Evolutionary conservation across 2,113 vertebrate genomes (phyloP).

Genomic region (Thamnophis sirtalis): DNA sequence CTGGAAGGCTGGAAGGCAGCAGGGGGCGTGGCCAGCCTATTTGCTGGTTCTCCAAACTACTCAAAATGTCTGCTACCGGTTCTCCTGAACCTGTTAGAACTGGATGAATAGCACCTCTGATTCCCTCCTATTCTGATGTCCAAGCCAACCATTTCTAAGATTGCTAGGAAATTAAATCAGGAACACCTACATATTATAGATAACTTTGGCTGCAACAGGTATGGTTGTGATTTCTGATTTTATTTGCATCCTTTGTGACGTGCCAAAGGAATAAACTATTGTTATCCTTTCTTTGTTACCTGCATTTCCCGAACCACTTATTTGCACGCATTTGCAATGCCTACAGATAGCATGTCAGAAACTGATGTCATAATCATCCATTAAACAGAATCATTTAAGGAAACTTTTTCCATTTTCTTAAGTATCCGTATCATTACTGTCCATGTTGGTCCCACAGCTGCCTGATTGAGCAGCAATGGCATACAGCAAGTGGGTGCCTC

Average conservation of each 20-base stretch:
- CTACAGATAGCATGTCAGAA: background rate
- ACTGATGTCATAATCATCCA: slow-evolving; percentile 33
- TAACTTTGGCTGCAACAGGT: background rate
- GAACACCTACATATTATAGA: background rate
- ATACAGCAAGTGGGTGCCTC: slow-evolving; percentile 19
- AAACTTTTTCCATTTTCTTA: slow-evolving; percentile 39
- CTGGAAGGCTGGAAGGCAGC: too few species aligned
- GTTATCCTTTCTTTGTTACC: background rate
- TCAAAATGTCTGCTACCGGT: too few species aligned
- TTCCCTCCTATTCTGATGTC: slow-evolving; percentile 12
- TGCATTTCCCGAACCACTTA: slow-evolving; percentile 22
- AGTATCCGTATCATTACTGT: slow-evolving; percentile 21
- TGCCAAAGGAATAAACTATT: background rate
- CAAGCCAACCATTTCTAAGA: background rate
- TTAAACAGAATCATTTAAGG: slow-evolving; percentile 33
- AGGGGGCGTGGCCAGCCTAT: too few species aligned
- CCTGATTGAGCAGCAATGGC: slow-evolving; percentile 31
- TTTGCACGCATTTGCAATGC: background rate
- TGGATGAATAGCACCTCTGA: too few species aligned
- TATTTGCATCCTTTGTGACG: slow-evolving; percentile 14
- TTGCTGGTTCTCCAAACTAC: too few species aligned
- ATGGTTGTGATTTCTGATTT: background rate
- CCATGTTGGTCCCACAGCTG: slow-evolving; percentile 12
- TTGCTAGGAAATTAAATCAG: background rate
- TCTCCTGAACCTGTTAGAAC: too few species aligned